phyloP scores from a whole-genome alignment of 2,113 vertebrate species.

The Oostethus manadensis region DNA sequence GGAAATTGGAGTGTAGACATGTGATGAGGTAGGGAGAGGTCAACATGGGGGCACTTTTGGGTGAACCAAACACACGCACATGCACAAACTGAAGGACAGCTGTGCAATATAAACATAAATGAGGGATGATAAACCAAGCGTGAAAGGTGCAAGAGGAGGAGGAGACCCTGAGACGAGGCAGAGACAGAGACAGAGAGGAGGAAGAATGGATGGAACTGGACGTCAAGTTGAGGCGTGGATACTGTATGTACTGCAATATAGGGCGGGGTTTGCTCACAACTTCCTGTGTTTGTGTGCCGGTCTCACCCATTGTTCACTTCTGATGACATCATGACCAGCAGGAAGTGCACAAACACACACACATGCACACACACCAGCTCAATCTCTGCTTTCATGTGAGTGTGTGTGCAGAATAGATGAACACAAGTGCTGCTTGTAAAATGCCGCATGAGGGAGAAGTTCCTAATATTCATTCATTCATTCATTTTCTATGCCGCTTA shows the following conservation, averaged over 20 bases:
- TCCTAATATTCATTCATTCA: too few relatives aligned
- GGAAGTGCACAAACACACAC: slow-evolving; percentile 41
- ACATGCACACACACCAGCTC: neutral
- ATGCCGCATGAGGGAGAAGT: neutral
- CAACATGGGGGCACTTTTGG: neutral
- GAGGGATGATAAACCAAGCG: slow-evolving; percentile 6
- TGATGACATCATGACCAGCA: slow-evolving; percentile 66
- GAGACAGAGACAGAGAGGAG: neutral
- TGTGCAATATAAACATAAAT: slow-evolving; percentile 15
- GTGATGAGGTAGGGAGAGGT: neutral
- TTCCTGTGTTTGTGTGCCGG: slow-evolving; percentile 77
- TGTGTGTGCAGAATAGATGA: neutral
- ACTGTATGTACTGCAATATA: slow-evolving; percentile 4
- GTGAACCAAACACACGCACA: too few relatives aligned
- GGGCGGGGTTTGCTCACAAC: slow-evolving; percentile 61
- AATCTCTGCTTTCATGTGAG: slow-evolving; percentile 7
- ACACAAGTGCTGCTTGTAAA: neutral
- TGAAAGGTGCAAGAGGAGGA: slow-evolving; percentile 6
- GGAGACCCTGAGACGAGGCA: slow-evolving; percentile 1
- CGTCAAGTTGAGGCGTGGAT: neutral
- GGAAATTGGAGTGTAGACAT: too few relatives aligned
- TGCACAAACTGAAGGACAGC: neutral
- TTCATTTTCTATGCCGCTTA: too few relatives aligned
- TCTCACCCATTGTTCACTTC: slow-evolving; percentile 69
- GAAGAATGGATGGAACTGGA: neutral